These are phyloP conservation scores for Acyrthosiphon pisum DNA, from an alignment of 1,140 invertebrate genomes.

Conservation along the genomic window DNA sequence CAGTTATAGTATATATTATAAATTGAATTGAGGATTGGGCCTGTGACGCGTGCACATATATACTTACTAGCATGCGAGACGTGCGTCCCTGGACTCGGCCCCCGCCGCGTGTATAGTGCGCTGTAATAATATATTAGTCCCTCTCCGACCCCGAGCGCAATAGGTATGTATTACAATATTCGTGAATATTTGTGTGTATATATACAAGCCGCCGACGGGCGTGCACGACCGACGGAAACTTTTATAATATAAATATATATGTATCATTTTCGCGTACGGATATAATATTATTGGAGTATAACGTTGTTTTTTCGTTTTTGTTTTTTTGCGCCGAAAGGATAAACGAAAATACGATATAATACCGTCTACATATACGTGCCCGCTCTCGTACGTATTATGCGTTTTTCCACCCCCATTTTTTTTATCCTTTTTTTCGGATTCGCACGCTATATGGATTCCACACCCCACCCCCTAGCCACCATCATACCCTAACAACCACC, in stretches of 20 bases:
- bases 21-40: not conserved
- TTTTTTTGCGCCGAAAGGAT: not conserved
- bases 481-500: not conserved
- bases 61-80: not conserved
- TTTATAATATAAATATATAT: slow-evolving; percentile 1
- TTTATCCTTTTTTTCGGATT: slow-evolving; percentile 5
- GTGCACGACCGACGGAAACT: not conserved
- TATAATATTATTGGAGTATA: slow-evolving; percentile 15
- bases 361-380: not conserved
- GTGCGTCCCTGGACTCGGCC: not conserved
- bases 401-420: slow-evolving; percentile 25
- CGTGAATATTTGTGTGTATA: not conserved
- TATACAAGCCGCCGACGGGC: no score
- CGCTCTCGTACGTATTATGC: not conserved
- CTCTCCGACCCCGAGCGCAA: not conserved
- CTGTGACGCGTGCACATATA: not conserved
- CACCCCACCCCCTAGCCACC: not conserved
- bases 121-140: not conserved
- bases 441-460: slow-evolving; percentile 25
- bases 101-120: not conserved
- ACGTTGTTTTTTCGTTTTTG: slow-evolving; percentile 7
- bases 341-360: slow-evolving; percentile 22
- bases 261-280: slow-evolving; percentile 14
- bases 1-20: not conserved
- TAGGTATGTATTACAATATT: slow-evolving; percentile 7